Base-by-base conservation (phyloP, 2,113 vertebrate genomes). In the Podiceps cristatus region DNA sequence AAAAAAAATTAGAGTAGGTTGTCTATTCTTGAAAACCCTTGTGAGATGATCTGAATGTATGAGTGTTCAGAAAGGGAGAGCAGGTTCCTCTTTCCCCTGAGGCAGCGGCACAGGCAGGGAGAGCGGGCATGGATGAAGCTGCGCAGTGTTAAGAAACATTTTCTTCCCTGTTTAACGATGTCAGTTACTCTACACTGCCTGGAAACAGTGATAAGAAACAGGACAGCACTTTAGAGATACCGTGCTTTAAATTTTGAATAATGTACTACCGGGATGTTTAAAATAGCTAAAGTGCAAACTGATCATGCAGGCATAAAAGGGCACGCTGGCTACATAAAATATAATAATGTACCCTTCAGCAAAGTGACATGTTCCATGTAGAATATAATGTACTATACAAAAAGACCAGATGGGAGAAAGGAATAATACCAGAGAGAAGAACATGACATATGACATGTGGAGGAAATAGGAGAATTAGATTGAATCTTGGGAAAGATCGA, bases 391-490 rank as follows among this genome's bases (percentile, higher is more conserved):
- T 58, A 31, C 44, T 87, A 4, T 49, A 53, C 66, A 62, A 85
- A 96, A 85, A 91, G 89, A 67, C 55, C 62, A 78, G 66, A 45
- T 0, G 0, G 40, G 69, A 85, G 69, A 23, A 71, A 83, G 64
- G 52, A 88, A 72, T 86, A 90, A 95, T 62, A 79, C 31, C 52
- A 84, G 81, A 55, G 78, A 73, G 66, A n/a, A 85, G 62, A 64
- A 75, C 18, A 75, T 47, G 89, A 91, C 82, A 63, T 35, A 79
- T 73, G 91, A 74, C 77, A 86, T 10, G 31, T 77, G 59, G 77
- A 86, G 78, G 71, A 96, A 97, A 91, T 90, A 88, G 67, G 52
- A 79, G 91, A 86, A 80, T 93, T 79, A 82, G 66, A 94, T 63
- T 86, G 50, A 88, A 76, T 91, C 53, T 52, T 1, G 0, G 71